Conservation (phyloP, 1,140 invertebrate genomes). For the Proales similis region DNA sequence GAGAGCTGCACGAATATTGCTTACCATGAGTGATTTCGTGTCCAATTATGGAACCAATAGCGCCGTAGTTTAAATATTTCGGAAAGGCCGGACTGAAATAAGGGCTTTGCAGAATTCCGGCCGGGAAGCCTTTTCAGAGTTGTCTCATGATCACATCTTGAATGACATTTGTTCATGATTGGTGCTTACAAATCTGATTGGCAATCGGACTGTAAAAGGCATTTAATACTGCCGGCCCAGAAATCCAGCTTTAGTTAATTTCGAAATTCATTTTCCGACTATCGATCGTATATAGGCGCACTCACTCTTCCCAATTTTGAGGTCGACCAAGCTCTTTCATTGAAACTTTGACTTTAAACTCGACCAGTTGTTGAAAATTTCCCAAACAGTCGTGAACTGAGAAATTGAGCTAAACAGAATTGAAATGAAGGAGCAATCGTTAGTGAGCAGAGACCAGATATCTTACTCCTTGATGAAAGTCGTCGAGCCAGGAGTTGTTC, state of each 20-base stretch:
- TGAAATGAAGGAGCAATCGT: neutral
- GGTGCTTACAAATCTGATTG: constrained; percentile 57
- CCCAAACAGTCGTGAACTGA: constrained; percentile 22
- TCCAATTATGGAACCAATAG: constrained; percentile 60
- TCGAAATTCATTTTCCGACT: neutral
- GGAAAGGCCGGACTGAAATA: constrained; percentile 40
- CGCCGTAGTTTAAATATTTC: constrained; percentile 66
- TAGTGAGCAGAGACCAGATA: neutral
- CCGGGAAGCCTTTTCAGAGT: constrained; percentile 32
- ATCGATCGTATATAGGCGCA: neutral
- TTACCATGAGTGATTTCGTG: constrained; percentile 59
- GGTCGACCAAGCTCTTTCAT: constrained; percentile 1
- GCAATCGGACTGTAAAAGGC: constrained; percentile 61
- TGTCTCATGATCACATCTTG: neutral
- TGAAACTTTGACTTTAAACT: constrained; percentile 6
- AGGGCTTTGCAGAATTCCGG: constrained; percentile 14
- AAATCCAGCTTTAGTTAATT: constrained; percentile 53
- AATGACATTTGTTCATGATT: neutral
- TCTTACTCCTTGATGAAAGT: constrained; percentile 42
- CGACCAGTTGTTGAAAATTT: constrained; percentile 26
- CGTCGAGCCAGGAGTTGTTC: constrained; percentile 42
- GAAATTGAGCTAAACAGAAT: constrained; percentile 7
- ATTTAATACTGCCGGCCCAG: constrained; percentile 55
- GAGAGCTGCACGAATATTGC: neutral
- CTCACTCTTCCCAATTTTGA: constrained; percentile 33